Evolutionary conservation across 2,797 vertebrate species (phyloP).

Genomic region (Semaprochilodus insignis): DNA sequence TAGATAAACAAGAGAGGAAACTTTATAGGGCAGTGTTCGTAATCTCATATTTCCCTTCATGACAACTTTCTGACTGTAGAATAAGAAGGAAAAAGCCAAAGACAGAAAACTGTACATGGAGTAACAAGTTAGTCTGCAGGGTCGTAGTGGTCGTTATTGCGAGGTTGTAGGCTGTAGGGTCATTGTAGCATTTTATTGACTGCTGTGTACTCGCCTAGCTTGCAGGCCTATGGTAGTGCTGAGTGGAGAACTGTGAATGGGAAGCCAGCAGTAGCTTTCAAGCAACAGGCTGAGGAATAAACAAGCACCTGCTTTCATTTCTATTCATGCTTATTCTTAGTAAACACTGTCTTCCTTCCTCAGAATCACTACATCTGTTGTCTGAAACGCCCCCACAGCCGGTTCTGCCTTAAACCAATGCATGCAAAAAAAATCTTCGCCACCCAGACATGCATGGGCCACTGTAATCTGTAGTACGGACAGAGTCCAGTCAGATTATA

Average conservation of each 20-base stretch:
- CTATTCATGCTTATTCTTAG: constrained; percentile 20
- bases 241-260: background rate
- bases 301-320: background rate
- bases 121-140: background rate
- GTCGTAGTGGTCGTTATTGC: background rate
- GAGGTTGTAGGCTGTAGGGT: background rate
- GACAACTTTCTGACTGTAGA: no score
- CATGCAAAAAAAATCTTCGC: background rate
- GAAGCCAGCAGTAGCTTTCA: background rate
- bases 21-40: no score
- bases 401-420: constrained; percentile 45
- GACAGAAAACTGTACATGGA: no score
- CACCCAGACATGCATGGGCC: background rate
- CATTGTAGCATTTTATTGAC: background rate
- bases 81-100: no score
- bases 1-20: no score
- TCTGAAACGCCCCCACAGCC: background rate
- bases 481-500: constrained; percentile 47
- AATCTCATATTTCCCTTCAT: no score
- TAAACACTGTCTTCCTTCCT: constrained; percentile 10
- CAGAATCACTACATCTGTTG: constrained; percentile 13
- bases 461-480: constrained; percentile 38
- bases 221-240: background rate
- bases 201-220: background rate
- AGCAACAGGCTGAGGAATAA: constrained; percentile 1